Percentiles rank a stretch among this genome's conserved stretches.
Conservation (phyloP, 2,888 invertebrate species). For the Acholoe squamosa region DNA sequence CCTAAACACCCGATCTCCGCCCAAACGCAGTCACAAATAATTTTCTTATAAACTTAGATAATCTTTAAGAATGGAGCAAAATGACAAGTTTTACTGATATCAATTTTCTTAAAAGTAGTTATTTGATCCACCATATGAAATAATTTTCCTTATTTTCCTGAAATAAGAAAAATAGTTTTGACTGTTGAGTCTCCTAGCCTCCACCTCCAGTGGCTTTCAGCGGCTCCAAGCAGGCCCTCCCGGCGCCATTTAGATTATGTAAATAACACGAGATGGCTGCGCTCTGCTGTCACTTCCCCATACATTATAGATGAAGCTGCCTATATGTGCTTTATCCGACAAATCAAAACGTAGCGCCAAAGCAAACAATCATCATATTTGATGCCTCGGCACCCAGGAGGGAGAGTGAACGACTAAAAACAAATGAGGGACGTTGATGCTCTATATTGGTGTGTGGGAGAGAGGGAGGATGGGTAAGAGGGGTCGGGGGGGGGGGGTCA, state of each 20-base stretch:
- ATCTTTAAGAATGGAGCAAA: too few species aligned
- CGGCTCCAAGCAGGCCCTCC: slow-evolving; percentile 24
- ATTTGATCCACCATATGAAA: too few species aligned
- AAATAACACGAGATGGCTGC: slow-evolving; percentile 46
- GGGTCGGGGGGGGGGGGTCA: neutral
- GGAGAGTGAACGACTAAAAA: neutral
- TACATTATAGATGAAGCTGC: slow-evolving; percentile 57
- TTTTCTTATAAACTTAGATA: too few species aligned
- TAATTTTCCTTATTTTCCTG: too few species aligned
- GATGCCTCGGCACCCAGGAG: slow-evolving; percentile 40
- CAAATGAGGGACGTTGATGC: neutral
- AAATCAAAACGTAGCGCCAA: slow-evolving; percentile 59
- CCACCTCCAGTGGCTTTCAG: neutral
- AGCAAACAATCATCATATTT: slow-evolving; percentile 59
- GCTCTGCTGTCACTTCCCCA: slow-evolving; percentile 55
- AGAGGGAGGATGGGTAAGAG: neutral
- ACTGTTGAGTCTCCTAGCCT: neutral
- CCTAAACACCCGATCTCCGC: neutral
- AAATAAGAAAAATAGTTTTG: too few species aligned
- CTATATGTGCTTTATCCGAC: slow-evolving; percentile 56
- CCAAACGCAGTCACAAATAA: too few species aligned
- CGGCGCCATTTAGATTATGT: slow-evolving; percentile 61
- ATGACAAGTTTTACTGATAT: too few species aligned
- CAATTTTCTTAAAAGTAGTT: too few species aligned
- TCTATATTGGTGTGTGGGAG: neutral